Percentiles rank a stretch among this genome's conserved stretches.
Evolutionary conservation across 2,113 vertebrate genomes (phyloP).

Genomic region (Clarias magur): DNA sequence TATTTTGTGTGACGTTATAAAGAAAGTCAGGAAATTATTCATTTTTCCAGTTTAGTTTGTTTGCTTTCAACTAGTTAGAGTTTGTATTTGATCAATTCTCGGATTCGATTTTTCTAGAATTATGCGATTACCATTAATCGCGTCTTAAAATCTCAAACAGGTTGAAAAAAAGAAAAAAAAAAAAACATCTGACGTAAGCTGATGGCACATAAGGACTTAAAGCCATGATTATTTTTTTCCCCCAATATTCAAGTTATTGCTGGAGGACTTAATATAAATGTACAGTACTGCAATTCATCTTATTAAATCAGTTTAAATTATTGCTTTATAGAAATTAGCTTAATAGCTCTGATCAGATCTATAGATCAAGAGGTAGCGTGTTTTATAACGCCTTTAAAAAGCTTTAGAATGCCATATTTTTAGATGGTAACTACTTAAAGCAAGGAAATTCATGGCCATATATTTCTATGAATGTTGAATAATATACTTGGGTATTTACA

Average conservation of each 20-base stretch:
- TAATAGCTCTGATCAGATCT: conserved; percentile 26
- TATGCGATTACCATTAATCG: conserved; percentile 15
- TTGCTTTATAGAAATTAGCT: conserved; percentile 76
- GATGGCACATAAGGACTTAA: conserved; percentile 71
- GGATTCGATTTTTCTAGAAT: conserved; percentile 1
- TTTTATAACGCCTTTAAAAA: conserved; percentile 52
- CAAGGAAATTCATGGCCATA: conserved; percentile 48
- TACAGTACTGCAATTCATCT: conserved; percentile 43
- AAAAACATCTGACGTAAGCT: conserved; percentile 26
- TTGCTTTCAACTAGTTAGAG: conserved; percentile 16
- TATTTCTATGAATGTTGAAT: conserved; percentile 49
- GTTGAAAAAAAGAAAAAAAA: background rate
- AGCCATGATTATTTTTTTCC: conserved; percentile 66
- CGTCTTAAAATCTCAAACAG: conserved; percentile 1
- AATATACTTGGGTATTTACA: conserved; percentile 44
- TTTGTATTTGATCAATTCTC: background rate
- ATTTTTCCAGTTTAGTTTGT: background rate
- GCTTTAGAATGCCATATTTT: conserved; percentile 58
- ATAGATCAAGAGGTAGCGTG: conserved; percentile 45
- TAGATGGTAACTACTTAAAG: conserved; percentile 48
- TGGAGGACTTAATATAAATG: conserved; percentile 46
- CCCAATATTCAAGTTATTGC: conserved; percentile 22
- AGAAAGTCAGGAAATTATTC: conserved; percentile 28
- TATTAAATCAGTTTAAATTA: conserved; percentile 68
- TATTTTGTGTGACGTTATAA: conserved; percentile 33